phyloP scores from a whole-genome alignment of 2,113 vertebrate species.

The Callipepla squamata region DNA sequence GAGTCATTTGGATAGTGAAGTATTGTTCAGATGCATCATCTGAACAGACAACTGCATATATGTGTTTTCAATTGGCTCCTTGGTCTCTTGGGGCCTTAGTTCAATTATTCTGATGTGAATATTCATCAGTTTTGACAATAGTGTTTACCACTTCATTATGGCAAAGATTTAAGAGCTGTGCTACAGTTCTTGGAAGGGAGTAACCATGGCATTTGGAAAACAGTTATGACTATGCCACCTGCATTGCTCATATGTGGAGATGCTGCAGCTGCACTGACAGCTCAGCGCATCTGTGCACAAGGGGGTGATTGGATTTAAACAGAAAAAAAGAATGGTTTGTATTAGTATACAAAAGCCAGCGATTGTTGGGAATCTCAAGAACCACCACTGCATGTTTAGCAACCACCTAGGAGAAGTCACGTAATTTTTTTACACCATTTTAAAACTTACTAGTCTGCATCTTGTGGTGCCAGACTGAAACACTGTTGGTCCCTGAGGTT shows the following conservation, averaged over 20 bases:
- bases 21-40: constrained; percentile 65
- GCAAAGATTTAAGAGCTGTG: constrained; percentile 53
- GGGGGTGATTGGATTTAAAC: not conserved
- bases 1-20: constrained; percentile 63
- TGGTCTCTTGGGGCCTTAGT: not conserved
- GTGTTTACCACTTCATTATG: constrained; percentile 67
- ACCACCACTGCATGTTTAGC: not conserved
- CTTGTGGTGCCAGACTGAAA: accelerated
- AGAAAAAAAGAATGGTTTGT: not conserved
- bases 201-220: constrained; percentile 30
- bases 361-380: not conserved
- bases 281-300: not conserved
- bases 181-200: constrained; percentile 33
- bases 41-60: constrained; percentile 46
- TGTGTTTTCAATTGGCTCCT: constrained; percentile 49
- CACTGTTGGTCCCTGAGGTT: accelerated
- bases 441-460: not conserved
- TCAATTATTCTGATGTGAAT: constrained; percentile 71
- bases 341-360: not conserved
- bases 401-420: not conserved
- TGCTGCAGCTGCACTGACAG: not conserved
- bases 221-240: not conserved
- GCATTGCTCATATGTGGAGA: not conserved
- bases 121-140: constrained; percentile 67
- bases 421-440: not conserved